phyloP scores from a whole-genome alignment of 2,113 vertebrate genomes.

The Gopherus evgoodei region DNA sequence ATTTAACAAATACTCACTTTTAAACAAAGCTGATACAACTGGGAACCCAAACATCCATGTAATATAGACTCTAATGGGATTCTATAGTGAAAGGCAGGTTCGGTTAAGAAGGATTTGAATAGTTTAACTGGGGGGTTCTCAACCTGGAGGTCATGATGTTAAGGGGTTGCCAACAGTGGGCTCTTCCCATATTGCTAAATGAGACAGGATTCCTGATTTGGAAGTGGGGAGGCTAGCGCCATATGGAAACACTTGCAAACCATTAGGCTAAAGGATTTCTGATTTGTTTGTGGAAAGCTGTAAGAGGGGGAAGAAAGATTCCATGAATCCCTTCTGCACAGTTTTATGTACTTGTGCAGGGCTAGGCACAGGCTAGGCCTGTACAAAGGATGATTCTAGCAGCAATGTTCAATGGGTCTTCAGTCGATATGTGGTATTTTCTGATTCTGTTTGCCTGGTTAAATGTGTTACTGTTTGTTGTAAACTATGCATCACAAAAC shows the following conservation, averaged over 20 bases:
- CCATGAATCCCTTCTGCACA: neutral
- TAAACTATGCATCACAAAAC: neutral
- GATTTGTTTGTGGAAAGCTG: neutral
- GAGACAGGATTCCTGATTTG: neutral
- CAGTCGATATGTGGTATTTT: neutral
- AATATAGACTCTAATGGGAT: neutral
- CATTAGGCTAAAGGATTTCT: neutral
- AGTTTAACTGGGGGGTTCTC: neutral
- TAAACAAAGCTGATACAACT: neutral
- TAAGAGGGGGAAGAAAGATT: neutral
- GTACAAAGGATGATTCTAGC: neutral
- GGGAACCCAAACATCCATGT: neutral
- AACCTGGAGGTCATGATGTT: neutral
- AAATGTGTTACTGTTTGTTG: neutral
- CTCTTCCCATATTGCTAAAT: neutral
- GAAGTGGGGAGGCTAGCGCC: neutral
- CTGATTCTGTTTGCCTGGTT: neutral
- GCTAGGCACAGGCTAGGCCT: neutral
- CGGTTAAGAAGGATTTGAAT: neutral
- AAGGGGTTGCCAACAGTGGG: neutral
- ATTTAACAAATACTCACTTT: neutral
- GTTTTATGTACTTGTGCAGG: neutral
- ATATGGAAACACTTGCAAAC: neutral
- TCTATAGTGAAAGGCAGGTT: neutral
- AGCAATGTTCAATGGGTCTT: neutral